Evolutionary conservation across 2,888 invertebrate species (phyloP).

Genomic region (Erebia palarica): DNA sequence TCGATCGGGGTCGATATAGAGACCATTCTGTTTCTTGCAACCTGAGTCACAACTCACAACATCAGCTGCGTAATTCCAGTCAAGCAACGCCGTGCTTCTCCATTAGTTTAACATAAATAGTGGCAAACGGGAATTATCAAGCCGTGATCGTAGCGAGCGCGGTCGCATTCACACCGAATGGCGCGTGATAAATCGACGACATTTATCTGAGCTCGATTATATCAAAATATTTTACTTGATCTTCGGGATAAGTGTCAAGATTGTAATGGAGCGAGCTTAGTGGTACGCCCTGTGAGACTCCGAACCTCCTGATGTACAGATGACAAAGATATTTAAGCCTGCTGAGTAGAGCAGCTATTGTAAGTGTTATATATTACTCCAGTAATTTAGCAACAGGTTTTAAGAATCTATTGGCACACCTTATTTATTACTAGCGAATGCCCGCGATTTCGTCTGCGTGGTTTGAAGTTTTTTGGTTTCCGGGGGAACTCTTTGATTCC

Average conservation of each 20-base stretch:
- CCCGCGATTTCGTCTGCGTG: too few relatives aligned
- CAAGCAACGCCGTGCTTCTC: background rate
- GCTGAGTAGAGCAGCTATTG: background rate
- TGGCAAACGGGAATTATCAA: constrained; percentile 65
- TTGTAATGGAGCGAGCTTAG: constrained; percentile 66
- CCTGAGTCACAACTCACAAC: too few relatives aligned
- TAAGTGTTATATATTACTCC: too few relatives aligned
- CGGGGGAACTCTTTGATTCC: too few relatives aligned
- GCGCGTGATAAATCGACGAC: constrained; percentile 74
- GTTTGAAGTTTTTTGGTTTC: too few relatives aligned
- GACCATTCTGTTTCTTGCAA: too few relatives aligned
- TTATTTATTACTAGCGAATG: too few relatives aligned
- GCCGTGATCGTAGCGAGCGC: constrained; percentile 52
- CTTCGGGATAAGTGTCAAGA: constrained; percentile 72
- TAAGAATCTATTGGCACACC: too few relatives aligned
- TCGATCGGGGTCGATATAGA: too few relatives aligned
- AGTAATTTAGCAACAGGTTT: too few relatives aligned
- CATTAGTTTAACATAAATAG: constrained; percentile 61
- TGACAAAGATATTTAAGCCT: background rate
- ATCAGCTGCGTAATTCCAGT: background rate
- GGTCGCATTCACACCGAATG: constrained; percentile 52
- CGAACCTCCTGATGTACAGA: constrained; percentile 40
- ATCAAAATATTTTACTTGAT: constrained; percentile 79
- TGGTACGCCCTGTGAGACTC: constrained; percentile 52
- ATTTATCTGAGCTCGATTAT: constrained; percentile 76